phyloP scores from a whole-genome alignment of 1,140 invertebrate genomes.

The Zaprionus inermis region DNA sequence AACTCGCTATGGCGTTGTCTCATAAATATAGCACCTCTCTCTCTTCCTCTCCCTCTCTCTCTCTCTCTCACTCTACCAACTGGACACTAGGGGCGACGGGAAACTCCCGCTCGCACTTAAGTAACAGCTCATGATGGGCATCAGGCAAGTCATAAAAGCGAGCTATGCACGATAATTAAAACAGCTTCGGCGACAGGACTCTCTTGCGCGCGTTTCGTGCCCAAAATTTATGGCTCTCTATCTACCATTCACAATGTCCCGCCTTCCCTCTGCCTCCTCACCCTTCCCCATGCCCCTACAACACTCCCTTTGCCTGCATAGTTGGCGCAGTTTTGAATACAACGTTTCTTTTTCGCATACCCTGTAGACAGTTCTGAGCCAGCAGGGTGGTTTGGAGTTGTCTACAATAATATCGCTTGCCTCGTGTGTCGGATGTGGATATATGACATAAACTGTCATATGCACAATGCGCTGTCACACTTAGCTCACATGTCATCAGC shows the following conservation, averaged over 20 bases:
- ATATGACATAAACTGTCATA: not conserved
- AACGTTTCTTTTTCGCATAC: not conserved
- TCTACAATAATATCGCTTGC: not conserved
- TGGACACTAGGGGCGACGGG: not conserved
- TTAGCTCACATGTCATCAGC: not conserved
- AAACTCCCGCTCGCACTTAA: not conserved
- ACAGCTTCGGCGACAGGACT: constrained; percentile 1
- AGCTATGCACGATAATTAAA: constrained; percentile 7
- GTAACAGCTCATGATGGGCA: constrained; percentile 5
- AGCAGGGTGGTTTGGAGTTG: not conserved
- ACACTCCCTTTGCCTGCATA: not conserved
- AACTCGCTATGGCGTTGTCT: too few relatives aligned
- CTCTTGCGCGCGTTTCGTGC: not conserved
- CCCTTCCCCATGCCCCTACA: too few relatives aligned
- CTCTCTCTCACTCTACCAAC: not conserved
- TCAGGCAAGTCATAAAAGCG: constrained; percentile 4
- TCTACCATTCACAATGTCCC: not conserved
- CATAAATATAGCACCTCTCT: too few relatives aligned
- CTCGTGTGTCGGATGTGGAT: not conserved
- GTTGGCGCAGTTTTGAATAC: constrained; percentile 5
- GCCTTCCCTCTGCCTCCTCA: too few relatives aligned
- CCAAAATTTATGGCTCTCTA: constrained; percentile 4
- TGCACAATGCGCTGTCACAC: not conserved
- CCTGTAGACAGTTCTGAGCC: not conserved
- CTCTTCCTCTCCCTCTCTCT: not conserved